Evolutionary conservation across 2,113 vertebrate genomes (phyloP), one percentile per base, ranked within the genome.

Genomic region (Urocolius indicus): DNA sequence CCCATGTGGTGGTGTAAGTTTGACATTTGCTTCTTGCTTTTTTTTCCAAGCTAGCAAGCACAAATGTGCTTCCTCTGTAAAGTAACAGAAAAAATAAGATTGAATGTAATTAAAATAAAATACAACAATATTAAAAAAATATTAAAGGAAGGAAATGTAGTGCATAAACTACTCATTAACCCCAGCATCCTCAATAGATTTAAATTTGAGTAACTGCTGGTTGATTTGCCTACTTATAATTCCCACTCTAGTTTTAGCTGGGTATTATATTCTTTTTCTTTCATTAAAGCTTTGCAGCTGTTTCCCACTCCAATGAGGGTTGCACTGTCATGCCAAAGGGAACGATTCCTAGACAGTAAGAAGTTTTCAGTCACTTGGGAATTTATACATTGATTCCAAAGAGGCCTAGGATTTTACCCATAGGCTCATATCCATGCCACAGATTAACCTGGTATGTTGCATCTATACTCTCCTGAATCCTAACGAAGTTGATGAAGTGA

Each of bases 91-190:
- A 95, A 93, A 69, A 24, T 76, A 94, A 95, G 87, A 94, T 80
- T 95, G 84, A 95, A 94, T 83, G 59, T 85, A 95, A 95, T 95
- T 95, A 94, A 96, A 95, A 96, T 90, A 95, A 95, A 93, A 96
- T 95, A 79, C 85, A 96, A 91, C 81, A 91, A 94, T 97, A 95
- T 96, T 95, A 95, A 96, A 96, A 95, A 93, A 97, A 95, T 97
- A 95, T 95, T 97, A 95, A 96, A 92, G 90, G 87, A 94, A 95
- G 94, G 89, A 95, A 97, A 95, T 93, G 87, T 95, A 95, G 78
- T 97, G 71, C 94, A 95, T 94, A 97, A 97, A 85, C 81, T 95
- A 94, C 75, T 95, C 91, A 95, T 97, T 97, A 97, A 95, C 94
- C 91, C 63, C 90, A 88, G 87, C 92, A 93, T 94, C 91, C 94